Percentiles rank a stretch among this genome's conserved stretches.
These are phyloP conservation scores for Polietes domitor DNA, from an alignment of 2,888 invertebrate genomes.

Conservation along the genomic window DNA sequence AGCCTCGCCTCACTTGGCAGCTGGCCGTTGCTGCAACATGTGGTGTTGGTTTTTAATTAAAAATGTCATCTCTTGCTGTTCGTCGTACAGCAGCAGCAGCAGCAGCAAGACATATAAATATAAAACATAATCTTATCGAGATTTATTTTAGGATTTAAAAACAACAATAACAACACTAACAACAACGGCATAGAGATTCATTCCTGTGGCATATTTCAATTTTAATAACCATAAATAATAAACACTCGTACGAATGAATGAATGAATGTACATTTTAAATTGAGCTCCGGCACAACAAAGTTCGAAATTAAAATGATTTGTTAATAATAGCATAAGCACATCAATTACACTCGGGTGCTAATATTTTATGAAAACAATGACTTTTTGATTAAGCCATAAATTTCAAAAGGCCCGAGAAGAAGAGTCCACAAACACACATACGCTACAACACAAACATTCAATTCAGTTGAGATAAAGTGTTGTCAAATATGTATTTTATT, in stretches of 20 bases:
- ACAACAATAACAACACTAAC: too few relatives aligned
- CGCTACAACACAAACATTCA: neutral
- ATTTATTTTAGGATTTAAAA: neutral
- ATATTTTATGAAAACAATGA: slow-evolving; percentile 27
- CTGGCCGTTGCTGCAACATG: too few relatives aligned
- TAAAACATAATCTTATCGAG: neutral
- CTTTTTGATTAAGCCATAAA: slow-evolving; percentile 18
- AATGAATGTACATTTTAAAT: neutral
- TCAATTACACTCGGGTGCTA: slow-evolving; percentile 22
- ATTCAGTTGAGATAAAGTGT: neutral
- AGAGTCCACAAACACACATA: neutral
- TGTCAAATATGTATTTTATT: slow-evolving; percentile 2
- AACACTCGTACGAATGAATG: neutral
- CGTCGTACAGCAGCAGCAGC: neutral
- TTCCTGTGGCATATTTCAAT: neutral
- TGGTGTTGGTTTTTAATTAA: neutral
- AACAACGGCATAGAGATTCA: too few relatives aligned
- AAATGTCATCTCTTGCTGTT: neutral
- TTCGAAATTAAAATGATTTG: slow-evolving; percentile 25
- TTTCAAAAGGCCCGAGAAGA: neutral
- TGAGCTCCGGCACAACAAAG: neutral
- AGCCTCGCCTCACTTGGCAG: neutral
- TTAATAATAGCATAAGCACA: slow-evolving; percentile 16
- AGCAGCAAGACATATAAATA: neutral
- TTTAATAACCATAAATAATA: slow-evolving; percentile 7